phyloP scores from a whole-genome alignment of 2,113 vertebrate genomes.

The Microtus pennsylvanicus region DNA sequence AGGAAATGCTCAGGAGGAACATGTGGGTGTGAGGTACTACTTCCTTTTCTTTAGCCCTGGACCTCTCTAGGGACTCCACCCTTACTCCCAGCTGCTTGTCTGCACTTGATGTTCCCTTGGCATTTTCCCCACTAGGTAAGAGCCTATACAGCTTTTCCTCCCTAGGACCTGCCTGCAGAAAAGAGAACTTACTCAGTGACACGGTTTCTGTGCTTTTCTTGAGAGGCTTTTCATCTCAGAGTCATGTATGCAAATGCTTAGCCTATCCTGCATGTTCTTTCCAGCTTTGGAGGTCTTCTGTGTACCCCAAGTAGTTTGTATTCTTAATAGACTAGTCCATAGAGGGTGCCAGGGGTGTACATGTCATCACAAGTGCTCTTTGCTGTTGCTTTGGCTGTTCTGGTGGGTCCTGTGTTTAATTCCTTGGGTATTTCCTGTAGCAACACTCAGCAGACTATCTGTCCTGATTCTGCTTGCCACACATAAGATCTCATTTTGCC shows the following conservation, averaged over 20 bases:
- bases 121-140: too few species aligned
- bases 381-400: not conserved
- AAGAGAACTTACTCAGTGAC: not conserved
- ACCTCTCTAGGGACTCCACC: not conserved
- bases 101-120: too few species aligned
- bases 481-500: accelerated
- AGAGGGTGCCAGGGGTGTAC: not conserved
- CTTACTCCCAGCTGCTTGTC: not conserved
- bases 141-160: not conserved
- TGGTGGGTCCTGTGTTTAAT: accelerated
- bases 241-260: not conserved
- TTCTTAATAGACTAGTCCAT: not conserved
- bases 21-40: accelerated
- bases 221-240: not conserved
- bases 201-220: not conserved
- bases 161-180: not conserved
- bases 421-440: not conserved
- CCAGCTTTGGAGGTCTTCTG: not conserved
- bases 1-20: not conserved
- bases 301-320: too few species aligned
- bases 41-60: not conserved
- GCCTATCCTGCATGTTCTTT: not conserved
- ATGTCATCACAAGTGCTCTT: not conserved
- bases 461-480: not conserved
- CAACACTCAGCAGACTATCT: not conserved